These are phyloP conservation scores for Drosophila baimaii DNA, from an alignment of 1,140 invertebrate genomes.

Conservation along the genomic window DNA sequence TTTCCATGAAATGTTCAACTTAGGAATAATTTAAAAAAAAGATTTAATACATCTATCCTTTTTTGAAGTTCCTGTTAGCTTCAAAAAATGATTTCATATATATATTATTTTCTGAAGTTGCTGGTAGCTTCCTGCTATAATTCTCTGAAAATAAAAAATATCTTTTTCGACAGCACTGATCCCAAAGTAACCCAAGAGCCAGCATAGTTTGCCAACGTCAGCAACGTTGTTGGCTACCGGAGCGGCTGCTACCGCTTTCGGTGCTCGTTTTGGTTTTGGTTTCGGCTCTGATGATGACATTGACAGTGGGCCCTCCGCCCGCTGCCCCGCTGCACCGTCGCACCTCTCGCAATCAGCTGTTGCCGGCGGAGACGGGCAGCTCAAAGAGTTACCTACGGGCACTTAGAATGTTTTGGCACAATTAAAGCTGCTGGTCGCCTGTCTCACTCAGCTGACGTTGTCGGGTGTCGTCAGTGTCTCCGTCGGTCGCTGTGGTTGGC, in stretches of 20 bases:
- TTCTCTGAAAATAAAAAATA: too few relatives aligned
- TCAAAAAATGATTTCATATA: too few relatives aligned
- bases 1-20: not conserved
- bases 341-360: constrained; percentile 48
- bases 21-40: too few relatives aligned
- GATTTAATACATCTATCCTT: too few relatives aligned
- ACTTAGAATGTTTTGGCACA: constrained; percentile 76
- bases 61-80: too few relatives aligned
- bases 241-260: constrained; percentile 33
- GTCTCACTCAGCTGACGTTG: constrained; percentile 66
- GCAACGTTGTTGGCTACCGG: constrained; percentile 42
- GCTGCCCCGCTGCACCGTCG: not conserved
- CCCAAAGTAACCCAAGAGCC: constrained; percentile 56
- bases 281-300: constrained; percentile 53
- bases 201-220: constrained; percentile 75
- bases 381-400: constrained; percentile 70
- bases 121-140: too few relatives aligned
- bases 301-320: constrained; percentile 28
- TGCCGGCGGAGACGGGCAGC: constrained; percentile 40
- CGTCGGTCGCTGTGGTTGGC: constrained; percentile 34
- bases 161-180: not conserved
- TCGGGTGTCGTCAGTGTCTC: constrained; percentile 48
- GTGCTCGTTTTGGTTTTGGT: constrained; percentile 41
- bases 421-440: constrained; percentile 72
- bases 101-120: not conserved